Percentiles rank a stretch among this genome's conserved stretches.
These are phyloP conservation scores for Amphiprion ocellaris DNA, from an alignment of 2,113 vertebrate genomes.

Conservation along the genomic window DNA sequence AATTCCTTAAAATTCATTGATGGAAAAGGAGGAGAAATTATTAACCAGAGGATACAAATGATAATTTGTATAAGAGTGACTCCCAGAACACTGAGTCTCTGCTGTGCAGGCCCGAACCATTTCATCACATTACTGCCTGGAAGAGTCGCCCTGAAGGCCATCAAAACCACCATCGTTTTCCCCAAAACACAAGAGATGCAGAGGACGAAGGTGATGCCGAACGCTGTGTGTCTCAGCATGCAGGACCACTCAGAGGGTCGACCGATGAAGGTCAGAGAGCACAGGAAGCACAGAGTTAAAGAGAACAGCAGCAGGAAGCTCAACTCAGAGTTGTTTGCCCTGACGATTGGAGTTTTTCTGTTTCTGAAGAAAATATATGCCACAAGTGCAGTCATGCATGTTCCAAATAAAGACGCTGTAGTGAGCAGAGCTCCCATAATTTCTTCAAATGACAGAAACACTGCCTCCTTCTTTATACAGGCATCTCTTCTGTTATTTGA, in stretches of 20 bases:
- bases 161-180: slow-evolving; percentile 76
- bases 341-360: slow-evolving; percentile 69
- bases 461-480: slow-evolving; percentile 66
- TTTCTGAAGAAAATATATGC: slow-evolving; percentile 67
- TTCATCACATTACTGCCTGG: slow-evolving; percentile 71
- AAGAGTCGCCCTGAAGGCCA: slow-evolving; percentile 73
- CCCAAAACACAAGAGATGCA: slow-evolving; percentile 77
- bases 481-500: slow-evolving; percentile 60
- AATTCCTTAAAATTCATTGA: slow-evolving; percentile 60
- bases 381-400: slow-evolving; percentile 60
- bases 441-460: slow-evolving; percentile 68
- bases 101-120: slow-evolving; percentile 72
- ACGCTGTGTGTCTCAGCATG: slow-evolving; percentile 75
- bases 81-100: slow-evolving; percentile 67
- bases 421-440: slow-evolving; percentile 78
- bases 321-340: slow-evolving; percentile 7
- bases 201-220: slow-evolving; percentile 80
- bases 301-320: slow-evolving; percentile 66
- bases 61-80: slow-evolving; percentile 71
- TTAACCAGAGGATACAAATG: slow-evolving; percentile 74
- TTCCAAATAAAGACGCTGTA: slow-evolving; percentile 67
- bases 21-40: slow-evolving; percentile 69
- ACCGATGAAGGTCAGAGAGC: slow-evolving; percentile 74
- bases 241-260: slow-evolving; percentile 76
- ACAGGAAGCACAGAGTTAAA: slow-evolving; percentile 71